phyloP scores from a whole-genome alignment of 2,113 vertebrate species.

The Zootoca vivipara region DNA sequence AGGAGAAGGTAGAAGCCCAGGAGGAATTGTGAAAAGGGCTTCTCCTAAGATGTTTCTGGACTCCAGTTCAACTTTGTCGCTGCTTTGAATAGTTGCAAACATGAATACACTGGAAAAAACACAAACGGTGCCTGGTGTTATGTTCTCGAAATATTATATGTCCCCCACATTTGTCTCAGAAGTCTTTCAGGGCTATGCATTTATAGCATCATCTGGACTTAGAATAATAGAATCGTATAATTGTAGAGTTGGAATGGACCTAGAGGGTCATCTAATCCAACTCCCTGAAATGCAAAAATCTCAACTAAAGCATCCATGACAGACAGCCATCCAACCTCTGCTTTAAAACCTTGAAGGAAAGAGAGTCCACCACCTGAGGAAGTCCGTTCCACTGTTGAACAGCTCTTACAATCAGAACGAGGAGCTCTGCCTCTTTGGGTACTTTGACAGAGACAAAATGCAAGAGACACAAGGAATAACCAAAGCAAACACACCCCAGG shows the following conservation, averaged over 20 bases:
- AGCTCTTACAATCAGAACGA: not conserved
- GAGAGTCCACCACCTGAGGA: no score
- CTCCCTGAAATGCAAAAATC: no score
- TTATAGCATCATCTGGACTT: not conserved
- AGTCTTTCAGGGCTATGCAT: not conserved
- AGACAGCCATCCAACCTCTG: no score
- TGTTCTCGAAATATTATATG: not conserved
- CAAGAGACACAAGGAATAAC: not conserved
- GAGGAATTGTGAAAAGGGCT: conserved; percentile 47
- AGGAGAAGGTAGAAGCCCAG: conserved; percentile 64
- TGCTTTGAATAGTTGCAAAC: not conserved
- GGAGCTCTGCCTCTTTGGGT: no score
- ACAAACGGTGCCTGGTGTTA: not conserved
- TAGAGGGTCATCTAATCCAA: no score
- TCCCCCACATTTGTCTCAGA: accelerated
- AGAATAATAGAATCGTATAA: not conserved
- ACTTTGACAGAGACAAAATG: not conserved
- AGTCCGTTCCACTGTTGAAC: no score
- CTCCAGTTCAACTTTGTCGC: not conserved
- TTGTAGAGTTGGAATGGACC: no score
- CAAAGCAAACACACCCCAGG: no score
- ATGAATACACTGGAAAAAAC: not conserved
- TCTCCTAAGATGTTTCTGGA: conserved; percentile 4
- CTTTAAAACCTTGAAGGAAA: no score
- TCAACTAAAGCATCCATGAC: no score